A percentile compares a stretch with the other conserved stretches of the same genome.
These are phyloP conservation scores for Aphelocoma coerulescens DNA, from an alignment of 2,113 vertebrate genomes.

Conservation along the genomic window DNA sequence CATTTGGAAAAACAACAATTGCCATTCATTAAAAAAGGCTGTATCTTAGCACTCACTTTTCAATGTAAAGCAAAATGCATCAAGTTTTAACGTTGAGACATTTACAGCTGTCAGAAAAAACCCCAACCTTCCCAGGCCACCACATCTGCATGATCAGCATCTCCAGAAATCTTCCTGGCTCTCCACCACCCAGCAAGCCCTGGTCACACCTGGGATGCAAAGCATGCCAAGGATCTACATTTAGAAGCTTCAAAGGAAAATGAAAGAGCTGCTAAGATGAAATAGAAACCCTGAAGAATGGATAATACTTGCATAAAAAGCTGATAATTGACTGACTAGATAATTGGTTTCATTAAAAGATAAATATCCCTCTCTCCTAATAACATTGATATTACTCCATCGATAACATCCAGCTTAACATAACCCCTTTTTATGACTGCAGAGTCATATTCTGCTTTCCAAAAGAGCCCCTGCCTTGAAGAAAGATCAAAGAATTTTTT, in stretches of 20 bases:
- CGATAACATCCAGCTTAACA: background rate
- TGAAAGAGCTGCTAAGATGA: background rate
- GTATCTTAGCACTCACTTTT: background rate
- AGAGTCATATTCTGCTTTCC: background rate
- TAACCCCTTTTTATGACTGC: background rate
- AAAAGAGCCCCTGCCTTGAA: background rate
- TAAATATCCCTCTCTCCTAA: background rate
- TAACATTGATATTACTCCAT: background rate
- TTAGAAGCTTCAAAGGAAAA: background rate
- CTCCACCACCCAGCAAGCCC: background rate
- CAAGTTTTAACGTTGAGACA: background rate
- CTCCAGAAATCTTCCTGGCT: background rate
- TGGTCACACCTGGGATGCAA: background rate
- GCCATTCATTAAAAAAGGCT: background rate
- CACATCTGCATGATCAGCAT: background rate
- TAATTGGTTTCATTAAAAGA: constrained; percentile 29
- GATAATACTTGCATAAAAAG: background rate
- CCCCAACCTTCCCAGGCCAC: background rate
- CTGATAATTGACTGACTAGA: background rate
- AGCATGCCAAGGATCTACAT: background rate
- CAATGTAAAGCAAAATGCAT: background rate
- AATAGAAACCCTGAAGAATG: background rate
- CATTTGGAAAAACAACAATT: background rate
- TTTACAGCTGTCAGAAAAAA: background rate
- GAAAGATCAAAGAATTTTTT: background rate